These are phyloP conservation scores for Agonum fuliginosum DNA, from an alignment of 2,888 invertebrate genomes.

Conservation along the genomic window DNA sequence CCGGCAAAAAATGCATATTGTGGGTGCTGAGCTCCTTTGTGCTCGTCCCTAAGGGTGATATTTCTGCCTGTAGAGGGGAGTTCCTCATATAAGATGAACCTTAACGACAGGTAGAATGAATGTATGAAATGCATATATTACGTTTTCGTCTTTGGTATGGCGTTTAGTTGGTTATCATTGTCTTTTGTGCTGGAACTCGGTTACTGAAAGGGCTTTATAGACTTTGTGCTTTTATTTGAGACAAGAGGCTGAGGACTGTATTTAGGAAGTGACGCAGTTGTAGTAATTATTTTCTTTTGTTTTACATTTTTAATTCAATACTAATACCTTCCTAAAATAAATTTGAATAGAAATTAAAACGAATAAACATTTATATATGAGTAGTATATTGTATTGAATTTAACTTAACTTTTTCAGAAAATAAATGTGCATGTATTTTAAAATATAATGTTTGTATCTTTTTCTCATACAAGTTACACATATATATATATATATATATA, in stretches of 20 bases:
- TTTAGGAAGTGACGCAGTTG: background rate
- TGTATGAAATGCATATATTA: conserved; percentile 49
- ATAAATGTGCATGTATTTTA: too few species aligned
- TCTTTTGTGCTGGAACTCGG: conserved; percentile 42
- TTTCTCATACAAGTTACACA: too few species aligned
- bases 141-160: conserved; percentile 48
- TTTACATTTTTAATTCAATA: background rate
- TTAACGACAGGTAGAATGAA: conserved; percentile 22
- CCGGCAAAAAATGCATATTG: conserved; percentile 58
- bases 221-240: conserved; percentile 17
- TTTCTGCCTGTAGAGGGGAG: background rate
- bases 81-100: background rate
- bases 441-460: too few species aligned
- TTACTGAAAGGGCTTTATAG: conserved; percentile 37
- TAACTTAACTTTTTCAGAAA: too few species aligned
- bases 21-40: conserved; percentile 57
- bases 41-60: conserved; percentile 17
- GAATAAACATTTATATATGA: too few species aligned
- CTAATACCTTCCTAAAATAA: background rate
- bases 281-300: conserved; percentile 5
- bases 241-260: background rate
- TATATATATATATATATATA: too few species aligned
- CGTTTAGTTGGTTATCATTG: conserved; percentile 53
- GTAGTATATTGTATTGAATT: too few species aligned
- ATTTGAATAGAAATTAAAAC: too few species aligned